A percentile compares a stretch with the other conserved stretches of the same genome.
phyloP scores from a whole-genome alignment of 53 echinoderm and acorn worm species.

The Paracentrotus lividus region DNA sequence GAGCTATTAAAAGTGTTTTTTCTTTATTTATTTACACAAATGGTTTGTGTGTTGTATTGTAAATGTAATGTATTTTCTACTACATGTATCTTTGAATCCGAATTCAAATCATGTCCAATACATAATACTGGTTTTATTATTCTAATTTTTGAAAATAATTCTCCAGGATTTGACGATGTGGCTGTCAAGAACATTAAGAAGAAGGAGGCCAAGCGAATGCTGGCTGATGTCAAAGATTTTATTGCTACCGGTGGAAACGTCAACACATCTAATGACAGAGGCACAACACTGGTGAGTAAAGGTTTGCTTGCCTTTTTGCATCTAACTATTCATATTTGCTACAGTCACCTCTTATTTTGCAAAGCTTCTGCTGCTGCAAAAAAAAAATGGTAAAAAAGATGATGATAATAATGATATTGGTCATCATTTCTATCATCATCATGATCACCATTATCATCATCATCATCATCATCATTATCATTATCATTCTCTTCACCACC shows the following conservation, averaged over 20 bases:
- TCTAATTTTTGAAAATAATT: background rate
- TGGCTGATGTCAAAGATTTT: constrained; percentile 93
- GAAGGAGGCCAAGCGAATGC: constrained; percentile 86
- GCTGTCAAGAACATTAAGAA: constrained; percentile 84
- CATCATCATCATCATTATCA: too few species aligned
- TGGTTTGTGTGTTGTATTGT: background rate
- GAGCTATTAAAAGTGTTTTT: too few species aligned
- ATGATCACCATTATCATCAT: too few species aligned
- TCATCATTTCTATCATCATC: too few species aligned
- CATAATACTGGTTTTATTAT: background rate
- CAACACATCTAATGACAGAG: constrained; percentile 84
- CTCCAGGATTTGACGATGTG: constrained; percentile 81
- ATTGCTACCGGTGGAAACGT: constrained; percentile 83
- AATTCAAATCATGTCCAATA: background rate
- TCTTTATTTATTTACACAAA: background rate
- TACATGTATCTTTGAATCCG: background rate
- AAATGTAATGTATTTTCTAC: background rate
- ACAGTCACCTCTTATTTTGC: too few species aligned
- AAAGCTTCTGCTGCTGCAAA: too few species aligned
- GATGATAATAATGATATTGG: too few species aligned
- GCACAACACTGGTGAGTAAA: constrained; percentile 86
- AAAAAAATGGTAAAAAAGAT: too few species aligned
- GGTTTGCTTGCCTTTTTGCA: background rate
- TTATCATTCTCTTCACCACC: too few species aligned
- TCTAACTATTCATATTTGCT: too few species aligned